Conservation (phyloP, 2,113 vertebrate species). For the Sterrhoptilus dennistouni region DNA sequence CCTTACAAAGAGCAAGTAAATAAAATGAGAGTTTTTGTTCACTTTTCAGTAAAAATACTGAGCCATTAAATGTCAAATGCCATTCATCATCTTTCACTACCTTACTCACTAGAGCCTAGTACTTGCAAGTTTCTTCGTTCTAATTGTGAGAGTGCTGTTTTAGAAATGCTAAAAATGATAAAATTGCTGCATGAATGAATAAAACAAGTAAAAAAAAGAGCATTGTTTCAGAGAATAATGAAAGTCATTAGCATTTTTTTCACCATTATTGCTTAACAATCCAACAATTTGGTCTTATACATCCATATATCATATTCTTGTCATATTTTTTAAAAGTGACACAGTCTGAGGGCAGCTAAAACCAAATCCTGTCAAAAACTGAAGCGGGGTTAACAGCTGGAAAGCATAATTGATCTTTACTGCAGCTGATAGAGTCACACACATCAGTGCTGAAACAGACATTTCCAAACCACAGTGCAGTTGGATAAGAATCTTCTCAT, state of each 20-base stretch:
- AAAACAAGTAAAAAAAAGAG: not conserved
- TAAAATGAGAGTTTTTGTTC: not conserved
- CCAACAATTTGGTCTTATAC: not conserved
- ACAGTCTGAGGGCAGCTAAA: not conserved
- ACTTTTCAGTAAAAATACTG: not conserved
- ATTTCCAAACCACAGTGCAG: not conserved
- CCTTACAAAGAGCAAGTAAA: not conserved
- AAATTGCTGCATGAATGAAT: not conserved
- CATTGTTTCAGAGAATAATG: not conserved
- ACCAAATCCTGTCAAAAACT: not conserved
- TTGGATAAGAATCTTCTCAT: slow-evolving; percentile 25
- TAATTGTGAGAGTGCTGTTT: not conserved
- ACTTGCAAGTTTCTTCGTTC: not conserved
- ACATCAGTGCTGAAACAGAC: not conserved
- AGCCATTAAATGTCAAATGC: not conserved
- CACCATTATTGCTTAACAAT: not conserved
- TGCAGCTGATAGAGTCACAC: not conserved
- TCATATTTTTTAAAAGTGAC: not conserved
- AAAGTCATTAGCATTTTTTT: not conserved
- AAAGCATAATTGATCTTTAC: not conserved
- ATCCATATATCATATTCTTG: not conserved
- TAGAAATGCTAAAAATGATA: not conserved
- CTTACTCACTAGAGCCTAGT: not conserved
- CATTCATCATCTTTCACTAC: not conserved
- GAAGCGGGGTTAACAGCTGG: not conserved